Base-by-base conservation (phyloP, 2,888 invertebrate species). In the Leptinotarsa tumamoca region DNA sequence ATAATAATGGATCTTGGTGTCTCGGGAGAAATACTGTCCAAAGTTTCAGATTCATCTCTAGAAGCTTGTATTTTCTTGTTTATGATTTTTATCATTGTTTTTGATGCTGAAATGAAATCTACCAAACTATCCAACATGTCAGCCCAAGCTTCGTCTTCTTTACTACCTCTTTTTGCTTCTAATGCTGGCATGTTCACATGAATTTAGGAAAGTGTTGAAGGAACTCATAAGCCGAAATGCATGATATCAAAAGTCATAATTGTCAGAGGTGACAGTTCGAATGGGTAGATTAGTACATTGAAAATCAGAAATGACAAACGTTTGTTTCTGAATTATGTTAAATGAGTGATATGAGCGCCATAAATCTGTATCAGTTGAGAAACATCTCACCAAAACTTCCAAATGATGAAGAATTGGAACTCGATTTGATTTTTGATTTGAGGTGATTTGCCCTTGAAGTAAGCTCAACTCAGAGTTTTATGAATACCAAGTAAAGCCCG, bases 91-190 rank as follows among this genome's bases (percentile, higher is more conserved):
- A 80, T 56, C 77, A 78, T 79, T 4, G 72, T 68, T 54, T 70
- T 77, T 18, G 80, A 80, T 13, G 80, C 79, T 14, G 78, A 50
- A 27, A 81, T 78, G 67, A 80, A 79, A 63, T 78, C 79, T 27
- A 79, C 73, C n/a, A 81, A 68, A 66, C 78, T 79, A 21, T 80
- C 78, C 51, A 81, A 74, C 79, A 81, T 78, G 14, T 75, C 73
- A 71, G 73, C 74, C 79, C 78, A 80, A 56, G 71, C 74, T 18
- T 78, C 74, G 27, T 73, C 72, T 69, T 78, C 76, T 15, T 50
- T 58, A 15, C n/a, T 7, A 14, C 43, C 70, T 49, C 58, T 43
- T 3, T 33, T 21, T 43, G 7, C 49, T 58, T 33, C 49, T 18
- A 7, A 49, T n/a, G 51, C 17, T 21, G 27, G n/a, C 70, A 70